Base-by-base conservation (phyloP, 2,113 vertebrate genomes). In the Mus spicilegus region DNA sequence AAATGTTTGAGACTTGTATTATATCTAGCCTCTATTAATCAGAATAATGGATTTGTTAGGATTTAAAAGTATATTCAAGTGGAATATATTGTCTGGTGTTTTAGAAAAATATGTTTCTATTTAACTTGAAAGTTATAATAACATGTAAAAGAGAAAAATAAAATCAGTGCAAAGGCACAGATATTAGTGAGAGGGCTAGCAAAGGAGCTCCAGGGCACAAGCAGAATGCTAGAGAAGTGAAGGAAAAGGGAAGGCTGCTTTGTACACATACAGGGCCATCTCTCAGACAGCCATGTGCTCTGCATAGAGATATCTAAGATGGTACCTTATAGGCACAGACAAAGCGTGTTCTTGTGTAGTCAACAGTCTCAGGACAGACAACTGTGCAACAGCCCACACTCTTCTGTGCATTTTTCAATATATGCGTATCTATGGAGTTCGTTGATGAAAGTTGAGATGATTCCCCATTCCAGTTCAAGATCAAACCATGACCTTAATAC, bases 1-100 rank as follows among this genome's bases (percentile, higher is more conserved):
- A 80, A 90, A 78, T 46, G 4, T 92, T 95, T 73, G 28, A 84
- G 65, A 49, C 67, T 92, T 85, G 14, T 73, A 56, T 46, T 61
- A 19, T 84, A 10, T 17, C 28, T 93, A 28, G 69, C 58, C 54
- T 54, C 8, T 63, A 7, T 75, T 84, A 87, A 89, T 75, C 56
- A 87, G 65, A 96, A 91, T 49, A 78, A 7, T 76, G 39, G 9
- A 69, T 69, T 85, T 72, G 70, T 24, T 87, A 28, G 73, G 12
- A 39, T 65, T 82, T 16, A 28, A 93, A 93, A 51, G 56, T 28
- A 63, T 33, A n/a, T 70, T 94, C 69, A 92, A 77, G 65, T 28
- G 2, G 42, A 93, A 81, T 54, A 10, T 12, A 65, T 54, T 85
- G 85, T 69, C 70, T 42, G 4, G 17, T 4, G 14, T 73, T 93